Evolutionary conservation across 2,888 invertebrate genomes (phyloP), one percentile per base, ranked within the genome.

Genomic region (Corbicula japonica): DNA sequence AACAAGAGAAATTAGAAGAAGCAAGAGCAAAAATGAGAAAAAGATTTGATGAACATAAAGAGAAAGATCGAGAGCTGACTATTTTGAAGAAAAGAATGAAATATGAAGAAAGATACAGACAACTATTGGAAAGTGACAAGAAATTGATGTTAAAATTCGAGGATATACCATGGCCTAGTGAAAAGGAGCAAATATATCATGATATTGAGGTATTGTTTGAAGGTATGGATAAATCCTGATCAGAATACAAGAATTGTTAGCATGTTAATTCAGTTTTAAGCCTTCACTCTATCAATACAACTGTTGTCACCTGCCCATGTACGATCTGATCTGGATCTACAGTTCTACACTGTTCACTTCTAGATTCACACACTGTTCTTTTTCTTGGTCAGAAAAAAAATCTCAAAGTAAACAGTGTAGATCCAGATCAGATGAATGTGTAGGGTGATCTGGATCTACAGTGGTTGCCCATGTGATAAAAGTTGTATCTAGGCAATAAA

Each of bases 161-260:
- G 1, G 91, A 91, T 66, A 85, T 92, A 28, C 91, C 92, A 0
- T 92, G 92, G 92, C 92, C 92, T 0, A 78, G 86, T 65, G 38
- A 50, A 21, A 78, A 80, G 10, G 73, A 63, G 28, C 38, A 84
- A 5, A 68, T n/a, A n/a, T n/a, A 80, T 10, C 66, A 74, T 32
- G 80, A 90, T 58, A 80, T 84, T 32, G 85, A 79, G 15, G 80
- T 91, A 6, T 76, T 92, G 46, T 87, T 91, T 73, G 86, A 88
- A 62, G 89, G 87, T 48, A 54, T 89, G 30, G 83, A 89, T 48
- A 83, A 69, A 65, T 68, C 77, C 6, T 61, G 73, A 48, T 44
- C 46, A 1, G 70, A 63, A 8, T 89, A 87, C 54, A 86, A 75
- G 78, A 90, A 89, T 60, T 89, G 87, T 74, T 66, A n/a, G n/a